A percentile compares a stretch with the other conserved stretches of the same genome.
Conservation (phyloP, 2,113 vertebrate genomes). For the Mormoops blainvillei region DNA sequence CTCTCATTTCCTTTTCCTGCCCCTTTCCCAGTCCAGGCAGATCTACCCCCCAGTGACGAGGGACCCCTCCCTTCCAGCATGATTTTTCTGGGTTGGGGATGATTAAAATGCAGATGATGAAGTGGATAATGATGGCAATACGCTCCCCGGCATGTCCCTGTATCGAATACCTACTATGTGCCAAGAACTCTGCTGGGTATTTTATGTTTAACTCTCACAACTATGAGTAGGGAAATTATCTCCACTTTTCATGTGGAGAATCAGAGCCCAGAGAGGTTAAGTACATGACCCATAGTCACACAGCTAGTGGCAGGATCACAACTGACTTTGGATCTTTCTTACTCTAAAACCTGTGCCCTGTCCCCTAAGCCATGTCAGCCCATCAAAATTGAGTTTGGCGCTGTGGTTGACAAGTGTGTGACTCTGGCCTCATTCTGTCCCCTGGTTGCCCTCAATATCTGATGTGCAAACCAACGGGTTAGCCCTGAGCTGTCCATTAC, state of each 20-base stretch:
- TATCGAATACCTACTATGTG: neutral
- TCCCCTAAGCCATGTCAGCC: neutral
- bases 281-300: neutral
- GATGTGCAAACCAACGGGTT: neutral
- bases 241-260: neutral
- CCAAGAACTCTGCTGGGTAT: neutral
- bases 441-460: neutral
- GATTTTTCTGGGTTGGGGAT: neutral
- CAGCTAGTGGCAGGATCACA: neutral
- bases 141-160: neutral
- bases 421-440: neutral
- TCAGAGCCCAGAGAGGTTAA: neutral
- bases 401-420: accelerated
- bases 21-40: neutral
- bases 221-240: neutral
- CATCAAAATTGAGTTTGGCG: accelerated
- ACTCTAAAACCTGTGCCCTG: neutral
- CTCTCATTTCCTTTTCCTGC: neutral
- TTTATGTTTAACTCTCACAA: neutral
- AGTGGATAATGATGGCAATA: accelerated
- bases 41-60: neutral
- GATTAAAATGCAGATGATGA: neutral
- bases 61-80: neutral
- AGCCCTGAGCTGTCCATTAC: accelerated
- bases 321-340: neutral